Evolutionary conservation across 2,888 invertebrate genomes (phyloP).

Genomic region (Cataglyphis altisquamis): DNA sequence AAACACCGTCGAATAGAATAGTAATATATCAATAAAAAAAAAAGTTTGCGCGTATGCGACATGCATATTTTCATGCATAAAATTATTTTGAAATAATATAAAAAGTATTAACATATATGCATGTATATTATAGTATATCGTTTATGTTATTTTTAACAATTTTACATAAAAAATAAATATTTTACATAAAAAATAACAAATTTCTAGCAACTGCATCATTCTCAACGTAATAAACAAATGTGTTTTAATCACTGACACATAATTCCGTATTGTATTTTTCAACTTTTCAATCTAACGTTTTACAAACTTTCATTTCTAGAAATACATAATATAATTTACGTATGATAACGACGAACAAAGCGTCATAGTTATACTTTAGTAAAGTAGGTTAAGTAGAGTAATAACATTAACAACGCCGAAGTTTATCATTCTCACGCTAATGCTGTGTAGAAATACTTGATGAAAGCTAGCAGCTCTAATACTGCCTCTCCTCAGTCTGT

Average conservation of each 20-base stretch:
- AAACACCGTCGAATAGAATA: not conserved
- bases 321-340: conserved; percentile 74
- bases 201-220: not conserved
- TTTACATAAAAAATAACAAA: not conserved
- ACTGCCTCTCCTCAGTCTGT: not conserved
- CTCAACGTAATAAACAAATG: conserved; percentile 26
- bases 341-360: conserved; percentile 70
- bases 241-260: conserved; percentile 60
- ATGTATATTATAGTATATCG: not conserved
- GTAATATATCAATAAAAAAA: not conserved
- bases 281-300: conserved; percentile 40
- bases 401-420: conserved; percentile 63
- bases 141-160: not conserved
- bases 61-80: not conserved
- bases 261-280: conserved; percentile 30
- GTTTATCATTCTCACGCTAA: conserved; percentile 66
- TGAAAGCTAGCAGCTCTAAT: conserved; percentile 17
- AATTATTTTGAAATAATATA: conserved; percentile 7
- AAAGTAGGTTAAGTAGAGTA: conserved; percentile 65
- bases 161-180: not conserved
- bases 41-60: not conserved
- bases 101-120: not conserved
- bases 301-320: conserved; percentile 36
- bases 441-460: conserved; percentile 41
- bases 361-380: conserved; percentile 71